These are phyloP conservation scores for Falco concolor DNA, from an alignment of 2,797 vertebrate genomes.

Conservation along the genomic window DNA sequence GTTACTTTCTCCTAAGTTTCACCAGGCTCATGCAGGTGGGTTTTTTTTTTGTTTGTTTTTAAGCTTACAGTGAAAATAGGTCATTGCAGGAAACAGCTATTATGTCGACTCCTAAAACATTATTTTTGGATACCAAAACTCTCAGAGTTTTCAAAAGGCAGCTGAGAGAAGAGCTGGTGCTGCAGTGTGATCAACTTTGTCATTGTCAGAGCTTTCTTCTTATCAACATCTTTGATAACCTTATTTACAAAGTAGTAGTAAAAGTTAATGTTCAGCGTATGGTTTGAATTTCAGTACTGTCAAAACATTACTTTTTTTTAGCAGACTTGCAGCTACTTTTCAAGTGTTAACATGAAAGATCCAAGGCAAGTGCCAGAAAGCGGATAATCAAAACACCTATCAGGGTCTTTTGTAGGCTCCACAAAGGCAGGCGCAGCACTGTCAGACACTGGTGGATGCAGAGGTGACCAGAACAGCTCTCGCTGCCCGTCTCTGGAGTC, in stretches of 20 bases:
- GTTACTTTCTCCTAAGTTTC: not conserved
- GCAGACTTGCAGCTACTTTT: not conserved
- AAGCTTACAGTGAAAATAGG: not conserved
- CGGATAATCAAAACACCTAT: not conserved
- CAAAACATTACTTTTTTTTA: not conserved
- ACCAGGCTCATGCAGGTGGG: not conserved
- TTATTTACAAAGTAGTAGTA: not conserved
- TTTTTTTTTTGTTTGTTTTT: not conserved
- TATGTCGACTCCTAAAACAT: not conserved
- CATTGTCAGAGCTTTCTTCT: not conserved
- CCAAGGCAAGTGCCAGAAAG: not conserved
- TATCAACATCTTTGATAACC: not conserved
- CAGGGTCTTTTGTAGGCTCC: not conserved
- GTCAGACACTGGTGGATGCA: not conserved
- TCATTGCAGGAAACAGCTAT: not conserved
- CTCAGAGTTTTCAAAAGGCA: not conserved
- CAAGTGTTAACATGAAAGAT: not conserved
- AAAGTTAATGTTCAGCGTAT: not conserved
- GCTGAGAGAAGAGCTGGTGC: not conserved
- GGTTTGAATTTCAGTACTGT: not conserved
- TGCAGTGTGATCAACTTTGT: not conserved
- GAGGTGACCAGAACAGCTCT: not conserved
- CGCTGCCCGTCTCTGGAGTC: not conserved
- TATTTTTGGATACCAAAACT: conserved; percentile 1
- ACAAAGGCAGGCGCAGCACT: not conserved